These are phyloP conservation scores for Spialia ferax DNA, from an alignment of 2,888 invertebrate genomes.

Conservation along the genomic window DNA sequence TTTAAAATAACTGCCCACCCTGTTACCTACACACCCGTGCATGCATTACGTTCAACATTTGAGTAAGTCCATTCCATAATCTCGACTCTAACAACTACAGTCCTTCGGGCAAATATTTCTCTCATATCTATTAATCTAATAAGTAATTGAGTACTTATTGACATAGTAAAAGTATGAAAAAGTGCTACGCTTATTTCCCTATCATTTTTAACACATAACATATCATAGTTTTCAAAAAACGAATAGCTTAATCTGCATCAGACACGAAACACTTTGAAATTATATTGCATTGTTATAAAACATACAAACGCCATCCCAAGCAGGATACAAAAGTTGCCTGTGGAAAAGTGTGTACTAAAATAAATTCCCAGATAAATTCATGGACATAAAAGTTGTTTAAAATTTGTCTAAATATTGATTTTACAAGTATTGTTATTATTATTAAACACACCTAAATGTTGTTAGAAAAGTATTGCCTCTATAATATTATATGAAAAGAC, in stretches of 20 bases:
- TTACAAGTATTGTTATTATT: conserved; percentile 81
- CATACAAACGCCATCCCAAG: conserved; percentile 66
- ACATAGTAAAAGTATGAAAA: conserved; percentile 41
- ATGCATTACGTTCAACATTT: neutral
- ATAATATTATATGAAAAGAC: conserved; percentile 79
- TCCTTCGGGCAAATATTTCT: conserved; percentile 34
- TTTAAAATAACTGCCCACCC: conserved; percentile 48
- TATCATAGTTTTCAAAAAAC: conserved; percentile 37
- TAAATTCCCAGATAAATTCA: conserved; percentile 46
- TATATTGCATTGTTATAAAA: conserved; percentile 78
- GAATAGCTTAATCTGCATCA: conserved; percentile 79
- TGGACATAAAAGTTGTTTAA: conserved; percentile 50
- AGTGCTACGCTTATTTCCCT: conserved; percentile 37
- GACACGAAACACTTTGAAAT: conserved; percentile 66
- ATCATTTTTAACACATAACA: conserved; percentile 27
- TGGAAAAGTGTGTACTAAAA: conserved; percentile 68
- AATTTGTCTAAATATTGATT: conserved; percentile 76
- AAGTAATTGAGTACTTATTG: conserved; percentile 41
- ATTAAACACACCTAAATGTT: conserved; percentile 78
- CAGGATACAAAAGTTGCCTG: conserved; percentile 54
- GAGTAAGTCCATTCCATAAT: conserved; percentile 16
- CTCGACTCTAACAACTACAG: conserved; percentile 8
- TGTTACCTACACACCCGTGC: conserved; percentile 44
- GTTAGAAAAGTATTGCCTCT: conserved; percentile 85
- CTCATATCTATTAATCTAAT: conserved; percentile 33